These are phyloP conservation scores for Heliconius congener DNA, from an alignment of 1,140 invertebrate genomes.

Conservation along the genomic window DNA sequence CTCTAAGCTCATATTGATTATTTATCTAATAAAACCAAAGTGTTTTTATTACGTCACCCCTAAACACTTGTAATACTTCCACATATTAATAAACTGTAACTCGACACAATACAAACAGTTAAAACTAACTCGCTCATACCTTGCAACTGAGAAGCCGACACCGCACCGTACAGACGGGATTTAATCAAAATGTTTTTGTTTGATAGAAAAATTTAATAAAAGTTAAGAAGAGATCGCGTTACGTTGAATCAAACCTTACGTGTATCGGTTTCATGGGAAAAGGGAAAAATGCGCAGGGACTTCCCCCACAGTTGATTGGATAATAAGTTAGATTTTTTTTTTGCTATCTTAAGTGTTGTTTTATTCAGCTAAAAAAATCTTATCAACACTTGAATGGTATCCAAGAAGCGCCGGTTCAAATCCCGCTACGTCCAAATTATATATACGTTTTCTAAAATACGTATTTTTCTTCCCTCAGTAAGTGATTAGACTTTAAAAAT, in stretches of 20 bases:
- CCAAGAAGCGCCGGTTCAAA: too few relatives aligned
- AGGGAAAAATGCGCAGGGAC: slow-evolving; percentile 6
- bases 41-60: not conserved
- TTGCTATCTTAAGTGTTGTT: not conserved
- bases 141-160: slow-evolving; percentile 1
- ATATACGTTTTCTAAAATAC: too few relatives aligned
- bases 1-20: not conserved
- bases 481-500: too few relatives aligned
- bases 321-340: not conserved
- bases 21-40: not conserved
- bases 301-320: not conserved
- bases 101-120: not conserved
- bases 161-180: not conserved
- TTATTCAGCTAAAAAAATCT: too few relatives aligned
- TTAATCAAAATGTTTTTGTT: slow-evolving; percentile 5
- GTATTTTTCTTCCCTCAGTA: too few relatives aligned
- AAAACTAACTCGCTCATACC: not conserved
- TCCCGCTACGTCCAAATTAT: not conserved
- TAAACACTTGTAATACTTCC: not conserved
- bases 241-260: not conserved
- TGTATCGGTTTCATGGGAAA: slow-evolving; percentile 13
- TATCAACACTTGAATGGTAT: too few relatives aligned
- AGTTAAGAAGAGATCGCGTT: slow-evolving; percentile 7
- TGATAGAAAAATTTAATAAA: slow-evolving; percentile 12
- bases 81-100: slow-evolving; percentile 2